These are phyloP conservation scores for Anhinga anhinga DNA, from an alignment of 2,113 vertebrate species.

Conservation along the genomic window DNA sequence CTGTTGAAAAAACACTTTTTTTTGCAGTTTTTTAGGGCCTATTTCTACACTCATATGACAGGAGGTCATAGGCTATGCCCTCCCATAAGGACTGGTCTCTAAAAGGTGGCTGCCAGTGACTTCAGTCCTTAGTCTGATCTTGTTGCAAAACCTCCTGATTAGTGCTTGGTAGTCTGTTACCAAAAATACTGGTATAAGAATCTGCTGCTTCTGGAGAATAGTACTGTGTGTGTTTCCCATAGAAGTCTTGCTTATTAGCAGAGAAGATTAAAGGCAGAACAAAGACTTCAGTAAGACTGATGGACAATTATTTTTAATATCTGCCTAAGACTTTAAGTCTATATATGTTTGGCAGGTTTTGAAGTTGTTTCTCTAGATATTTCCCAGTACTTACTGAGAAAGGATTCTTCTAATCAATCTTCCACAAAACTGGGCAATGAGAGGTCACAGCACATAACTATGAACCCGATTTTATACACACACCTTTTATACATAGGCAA, in stretches of 20 bases:
- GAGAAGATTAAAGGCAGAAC: not conserved
- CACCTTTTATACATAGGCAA: not conserved
- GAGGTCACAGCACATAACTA: not conserved
- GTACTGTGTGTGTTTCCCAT: not conserved
- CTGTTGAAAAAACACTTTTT: rapidly evolving
- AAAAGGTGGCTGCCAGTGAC: not conserved
- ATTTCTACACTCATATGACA: not conserved
- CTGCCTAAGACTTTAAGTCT: not conserved
- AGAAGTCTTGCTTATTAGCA: not conserved
- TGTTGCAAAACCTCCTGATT: not conserved
- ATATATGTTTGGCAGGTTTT: not conserved
- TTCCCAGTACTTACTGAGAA: not conserved
- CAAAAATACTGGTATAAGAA: not conserved
- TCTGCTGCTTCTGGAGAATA: not conserved
- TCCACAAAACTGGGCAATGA: not conserved
- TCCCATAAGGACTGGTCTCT: not conserved
- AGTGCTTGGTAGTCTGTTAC: not conserved
- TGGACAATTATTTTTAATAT: not conserved
- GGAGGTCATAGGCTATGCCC: not conserved
- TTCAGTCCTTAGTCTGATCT: not conserved
- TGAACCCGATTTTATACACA: not conserved
- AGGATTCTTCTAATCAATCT: not conserved
- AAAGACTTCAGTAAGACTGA: not conserved
- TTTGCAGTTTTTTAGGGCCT: not conserved
- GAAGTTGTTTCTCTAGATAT: not conserved